phyloP scores from a whole-genome alignment of 1,140 invertebrate species.

The Centruroides sculpturatus region DNA sequence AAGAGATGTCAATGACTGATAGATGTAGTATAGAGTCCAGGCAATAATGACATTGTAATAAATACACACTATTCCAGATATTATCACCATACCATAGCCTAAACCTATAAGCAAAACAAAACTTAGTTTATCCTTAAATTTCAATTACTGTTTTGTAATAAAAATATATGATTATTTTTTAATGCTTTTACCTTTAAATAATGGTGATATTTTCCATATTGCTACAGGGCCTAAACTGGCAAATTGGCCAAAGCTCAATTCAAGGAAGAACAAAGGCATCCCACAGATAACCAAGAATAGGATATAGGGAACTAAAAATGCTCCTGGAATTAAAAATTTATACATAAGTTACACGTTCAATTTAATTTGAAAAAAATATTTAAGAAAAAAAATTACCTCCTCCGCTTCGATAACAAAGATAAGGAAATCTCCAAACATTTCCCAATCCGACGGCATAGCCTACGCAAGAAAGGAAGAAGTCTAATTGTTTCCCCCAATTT shows the following conservation, averaged over 20 bases:
- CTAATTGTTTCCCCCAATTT: conserved; percentile 65
- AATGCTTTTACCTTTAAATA: conserved; percentile 65
- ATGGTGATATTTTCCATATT: conserved; percentile 90
- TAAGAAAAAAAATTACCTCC: conserved; percentile 36
- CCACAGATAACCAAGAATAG: conserved; percentile 82
- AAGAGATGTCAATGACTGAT: conserved; percentile 25
- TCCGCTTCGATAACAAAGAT: conserved; percentile 56
- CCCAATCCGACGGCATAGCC: conserved; percentile 61
- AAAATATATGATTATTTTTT: no score
- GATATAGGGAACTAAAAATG: conserved; percentile 85
- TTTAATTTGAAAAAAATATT: background rate
- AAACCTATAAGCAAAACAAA: conserved; percentile 18
- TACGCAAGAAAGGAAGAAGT: conserved; percentile 66
- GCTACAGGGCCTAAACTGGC: conserved; percentile 78
- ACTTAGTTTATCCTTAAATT: no score
- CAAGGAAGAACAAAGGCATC: conserved; percentile 87
- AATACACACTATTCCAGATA: conserved; percentile 50
- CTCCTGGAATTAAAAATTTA: conserved; percentile 43
- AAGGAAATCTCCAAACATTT: conserved; percentile 58
- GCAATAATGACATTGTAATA: conserved; percentile 59
- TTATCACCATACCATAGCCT: conserved; percentile 40
- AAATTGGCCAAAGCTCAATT: conserved; percentile 81
- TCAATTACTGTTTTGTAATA: no score
- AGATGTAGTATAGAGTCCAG: conserved; percentile 47
- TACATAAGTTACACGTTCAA: background rate